Evolutionary conservation across 2,888 invertebrate genomes (phyloP), one percentile per base, ranked within the genome.

Genomic region (Steinernema hermaphroditum): DNA sequence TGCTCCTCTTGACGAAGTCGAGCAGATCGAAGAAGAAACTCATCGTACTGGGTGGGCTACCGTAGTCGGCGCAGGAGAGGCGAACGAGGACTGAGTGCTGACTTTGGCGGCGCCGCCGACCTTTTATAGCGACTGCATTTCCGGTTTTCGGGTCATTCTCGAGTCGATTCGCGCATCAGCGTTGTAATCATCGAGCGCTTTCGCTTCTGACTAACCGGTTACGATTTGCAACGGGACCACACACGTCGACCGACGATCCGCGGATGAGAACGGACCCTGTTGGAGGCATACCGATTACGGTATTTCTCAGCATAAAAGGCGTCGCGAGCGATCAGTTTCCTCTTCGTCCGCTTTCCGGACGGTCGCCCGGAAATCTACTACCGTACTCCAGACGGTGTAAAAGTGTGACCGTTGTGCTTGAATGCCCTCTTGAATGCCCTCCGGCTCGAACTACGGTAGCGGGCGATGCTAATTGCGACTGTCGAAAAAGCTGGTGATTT

Each of bases 81-180:
- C 37, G 6, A 37, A 12, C 37, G 12, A 37, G 37, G 12, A 12
- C 37, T 37, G 22, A 46, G 22, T 46, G 46, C 46, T 46, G 9
- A 46, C n/a, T 46, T 27, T 27, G 54, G 22, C 54, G 37, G 37
- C 37, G 54, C 54, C 54, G 22, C 54, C 2, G 24, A 22, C 54
- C n/a, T 27, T 54, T 54, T 54, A 54, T 54, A 54, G 54, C 9
- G 27, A 8, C 27, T 4, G 4, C 54, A 22, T 27, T 54, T 54
- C 54, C 54, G 54, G 54, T 54, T 54, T 8, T 27, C 54, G 54
- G 54, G 54, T 54, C 54, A 54, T 6, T 54, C 54, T 27, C 54
- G 54, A 54, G 6, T 22, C 37, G 12, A 12, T 6, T 22, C 24
- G 24, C 24, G 14, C n/a, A 22, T 54, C 19, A 22, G 6, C n/a